Base-by-base conservation (phyloP, 2,888 invertebrate genomes). In the Rhamnusium bicolor region DNA sequence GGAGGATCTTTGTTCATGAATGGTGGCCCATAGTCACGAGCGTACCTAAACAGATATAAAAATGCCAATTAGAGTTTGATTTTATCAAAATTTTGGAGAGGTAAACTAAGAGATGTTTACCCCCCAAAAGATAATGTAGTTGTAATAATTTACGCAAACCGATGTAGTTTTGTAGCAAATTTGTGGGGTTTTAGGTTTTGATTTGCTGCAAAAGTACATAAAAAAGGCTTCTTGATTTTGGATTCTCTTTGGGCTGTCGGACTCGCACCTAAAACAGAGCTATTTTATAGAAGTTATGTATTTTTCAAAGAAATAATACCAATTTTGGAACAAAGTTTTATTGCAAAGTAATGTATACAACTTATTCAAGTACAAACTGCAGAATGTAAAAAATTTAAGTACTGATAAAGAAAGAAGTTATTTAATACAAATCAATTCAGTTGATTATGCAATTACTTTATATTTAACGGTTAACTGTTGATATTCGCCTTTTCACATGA, bases 41-140 rank as follows among this genome's bases (percentile, higher is more conserved):
- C 69, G 75, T 84, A 87, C 81, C 86, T 87, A 85, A 82, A 85
- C 81, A 85, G 63, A 83, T 69, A 79, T 72, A 79, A 73, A 79
- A 76, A 71, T 29, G 49, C 27, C 8, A 63, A 70, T 73, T 67
- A 65, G 47, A 65, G 14, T 29, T 51, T 14, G 19, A 47, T 32
- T 53, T 47, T 2, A 29, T 10, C 53, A 67, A 19, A 14, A 32
- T 53, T 65, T 65, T 65, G 53, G 51, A 32, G 65, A 32, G 65
- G 53, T 27, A 65, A 53, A 29, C 27, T n/a, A n/a, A 5, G 18
- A 53, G 6, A 4, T 10, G 29, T n/a, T 56, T 19, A 18, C 56
- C 54, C 54, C 12, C 51, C 54, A 54, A 66, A 66, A 54, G 56
- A 24, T 16, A 54, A 56, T 56, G 14, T 29, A 54, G 40, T 40